These are phyloP conservation scores for Macrotrachela quadricornifera DNA, from an alignment of 1,140 invertebrate genomes.

Conservation along the genomic window DNA sequence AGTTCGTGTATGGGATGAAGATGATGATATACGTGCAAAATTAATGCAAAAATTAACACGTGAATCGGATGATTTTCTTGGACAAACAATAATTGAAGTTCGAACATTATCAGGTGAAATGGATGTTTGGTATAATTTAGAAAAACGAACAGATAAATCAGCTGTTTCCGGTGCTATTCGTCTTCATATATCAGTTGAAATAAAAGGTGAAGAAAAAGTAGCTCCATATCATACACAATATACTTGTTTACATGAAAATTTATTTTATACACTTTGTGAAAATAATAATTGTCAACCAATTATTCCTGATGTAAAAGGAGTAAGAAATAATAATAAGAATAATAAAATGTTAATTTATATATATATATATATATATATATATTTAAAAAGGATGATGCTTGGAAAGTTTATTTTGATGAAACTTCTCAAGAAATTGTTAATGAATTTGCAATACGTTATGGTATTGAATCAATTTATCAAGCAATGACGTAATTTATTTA, in stretches of 20 bases:
- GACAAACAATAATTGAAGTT: conserved; percentile 17
- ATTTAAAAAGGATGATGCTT: conserved; percentile 32
- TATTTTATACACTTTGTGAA: conserved; percentile 91
- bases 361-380: neutral
- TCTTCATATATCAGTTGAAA: conserved; percentile 95
- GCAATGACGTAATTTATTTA: conserved; percentile 68
- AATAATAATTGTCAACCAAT: conserved; percentile 60
- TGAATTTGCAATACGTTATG: conserved; percentile 99
- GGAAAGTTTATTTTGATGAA: conserved; percentile 98
- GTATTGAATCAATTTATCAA: conserved; percentile 97
- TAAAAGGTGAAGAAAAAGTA: conserved; percentile 96
- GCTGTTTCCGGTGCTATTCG: conserved; percentile 95
- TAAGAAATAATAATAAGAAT: no score
- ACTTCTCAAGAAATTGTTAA: conserved; percentile 92
- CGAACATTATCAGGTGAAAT: conserved; percentile 15
- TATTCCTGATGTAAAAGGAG: conserved; percentile 58
- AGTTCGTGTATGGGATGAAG: conserved; percentile 62
- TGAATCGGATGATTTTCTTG: conserved; percentile 18
- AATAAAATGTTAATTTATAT: no score
- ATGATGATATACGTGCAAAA: conserved; percentile 15
- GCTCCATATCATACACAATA: conserved; percentile 98
- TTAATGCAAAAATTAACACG: conserved; percentile 14
- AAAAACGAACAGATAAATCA: conserved; percentile 95
- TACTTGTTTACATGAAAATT: conserved; percentile 93
- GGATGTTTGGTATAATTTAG: conserved; percentile 32